These are phyloP conservation scores for Pseudolaguvia tuberculata DNA, from an alignment of 2,113 vertebrate species.

Conservation along the genomic window DNA sequence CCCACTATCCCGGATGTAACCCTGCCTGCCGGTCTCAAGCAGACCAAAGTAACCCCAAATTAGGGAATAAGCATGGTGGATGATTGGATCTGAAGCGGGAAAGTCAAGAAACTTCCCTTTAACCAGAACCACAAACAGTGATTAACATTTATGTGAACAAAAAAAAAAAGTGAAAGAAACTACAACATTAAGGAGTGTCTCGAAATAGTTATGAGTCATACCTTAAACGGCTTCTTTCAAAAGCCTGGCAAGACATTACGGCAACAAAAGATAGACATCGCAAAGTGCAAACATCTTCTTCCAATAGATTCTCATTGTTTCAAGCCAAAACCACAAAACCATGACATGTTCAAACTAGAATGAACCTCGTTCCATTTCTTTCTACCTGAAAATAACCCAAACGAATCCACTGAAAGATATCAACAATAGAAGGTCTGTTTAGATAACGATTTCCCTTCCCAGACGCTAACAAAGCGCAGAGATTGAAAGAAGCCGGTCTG, in stretches of 20 bases:
- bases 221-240: background rate
- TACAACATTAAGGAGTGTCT: slow-evolving; percentile 18
- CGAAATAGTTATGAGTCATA: background rate
- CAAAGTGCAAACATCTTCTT: slow-evolving; percentile 1
- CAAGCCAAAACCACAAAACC: background rate
- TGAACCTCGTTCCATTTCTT: background rate
- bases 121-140: slow-evolving; percentile 19
- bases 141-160: slow-evolving; percentile 2
- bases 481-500: background rate
- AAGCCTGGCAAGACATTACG: background rate
- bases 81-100: no score
- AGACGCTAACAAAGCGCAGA: slow-evolving; percentile 7
- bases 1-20: no score
- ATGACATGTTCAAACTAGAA: background rate
- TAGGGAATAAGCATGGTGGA: no score
- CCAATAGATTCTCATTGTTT: background rate
- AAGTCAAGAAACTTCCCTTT: background rate
- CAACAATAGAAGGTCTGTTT: background rate
- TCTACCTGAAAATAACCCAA: slow-evolving; percentile 9
- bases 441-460: slow-evolving; percentile 16
- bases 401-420: background rate
- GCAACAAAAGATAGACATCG: background rate
- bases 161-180: slow-evolving; percentile 4
- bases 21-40: no score
- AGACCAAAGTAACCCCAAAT: no score